phyloP scores from a whole-genome alignment of 2,113 vertebrate genomes.

The Sylvia atricapilla region DNA sequence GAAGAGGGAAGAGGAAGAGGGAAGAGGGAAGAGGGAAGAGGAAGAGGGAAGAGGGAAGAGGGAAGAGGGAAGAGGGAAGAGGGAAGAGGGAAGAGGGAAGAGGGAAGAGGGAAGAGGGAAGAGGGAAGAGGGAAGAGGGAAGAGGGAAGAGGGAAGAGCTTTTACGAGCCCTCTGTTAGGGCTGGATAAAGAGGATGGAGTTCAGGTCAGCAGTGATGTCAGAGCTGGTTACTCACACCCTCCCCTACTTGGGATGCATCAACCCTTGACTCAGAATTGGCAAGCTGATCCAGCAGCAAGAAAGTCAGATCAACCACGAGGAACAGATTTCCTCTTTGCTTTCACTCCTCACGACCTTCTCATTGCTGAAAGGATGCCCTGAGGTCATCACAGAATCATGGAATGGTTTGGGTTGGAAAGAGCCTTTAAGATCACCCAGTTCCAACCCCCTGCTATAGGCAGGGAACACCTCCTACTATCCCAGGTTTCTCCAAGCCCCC shows the following conservation, averaged over 20 bases:
- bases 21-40: too few relatives aligned
- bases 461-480: not conserved
- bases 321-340: not conserved
- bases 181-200: not conserved
- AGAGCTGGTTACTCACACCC: not conserved
- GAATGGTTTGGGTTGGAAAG: not conserved
- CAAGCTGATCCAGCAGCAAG: not conserved
- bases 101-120: too few relatives aligned
- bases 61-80: too few relatives aligned
- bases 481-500: not conserved
- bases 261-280: not conserved
- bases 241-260: not conserved
- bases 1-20: too few relatives aligned
- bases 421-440: too few relatives aligned
- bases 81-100: too few relatives aligned
- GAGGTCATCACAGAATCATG: not conserved
- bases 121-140: too few relatives aligned
- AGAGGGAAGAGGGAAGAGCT: not conserved
- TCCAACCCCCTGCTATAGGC: not conserved
- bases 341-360: not conserved
- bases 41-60: too few relatives aligned
- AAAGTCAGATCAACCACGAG: fast-evolving
- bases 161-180: not conserved
- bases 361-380: not conserved
- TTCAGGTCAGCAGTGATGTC: not conserved